Conservation (phyloP, 2,113 vertebrate species). For the Gymnorhina tibicen region DNA sequence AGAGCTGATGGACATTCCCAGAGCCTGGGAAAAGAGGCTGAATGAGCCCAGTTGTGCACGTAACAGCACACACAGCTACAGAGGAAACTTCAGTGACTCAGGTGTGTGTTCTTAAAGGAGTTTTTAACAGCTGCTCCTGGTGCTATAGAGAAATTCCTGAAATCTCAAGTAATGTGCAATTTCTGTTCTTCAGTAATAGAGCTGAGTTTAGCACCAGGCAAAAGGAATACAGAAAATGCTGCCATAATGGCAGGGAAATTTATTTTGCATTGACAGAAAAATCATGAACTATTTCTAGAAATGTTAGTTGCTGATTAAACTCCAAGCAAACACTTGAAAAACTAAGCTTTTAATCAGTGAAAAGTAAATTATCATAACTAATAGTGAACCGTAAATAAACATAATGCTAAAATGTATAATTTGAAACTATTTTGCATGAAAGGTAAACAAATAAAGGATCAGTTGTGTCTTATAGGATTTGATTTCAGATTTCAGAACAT, state of each 20-base stretch:
- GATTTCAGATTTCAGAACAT: not conserved
- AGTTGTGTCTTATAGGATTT: not conserved
- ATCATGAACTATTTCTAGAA: not conserved
- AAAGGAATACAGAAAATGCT: not conserved
- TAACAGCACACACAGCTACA: not conserved
- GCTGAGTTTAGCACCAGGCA: not conserved
- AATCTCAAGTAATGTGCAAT: not conserved
- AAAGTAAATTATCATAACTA: slow-evolving; percentile 1
- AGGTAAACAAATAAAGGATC: slow-evolving; percentile 14
- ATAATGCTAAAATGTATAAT: not conserved
- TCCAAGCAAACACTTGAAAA: not conserved
- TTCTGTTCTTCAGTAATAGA: not conserved
- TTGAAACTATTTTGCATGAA: not conserved
- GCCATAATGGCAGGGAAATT: not conserved
- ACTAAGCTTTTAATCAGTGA: not conserved
- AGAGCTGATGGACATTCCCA: not conserved
- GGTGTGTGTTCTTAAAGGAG: not conserved
- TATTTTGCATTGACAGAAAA: not conserved
- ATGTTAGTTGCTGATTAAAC: slow-evolving; percentile 8
- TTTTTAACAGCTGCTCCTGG: not conserved
- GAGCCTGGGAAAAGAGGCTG: not conserved
- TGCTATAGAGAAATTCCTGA: not conserved
- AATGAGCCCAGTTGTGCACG: not conserved
- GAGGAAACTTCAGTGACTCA: not conserved
- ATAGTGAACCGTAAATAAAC: not conserved